phyloP scores from a whole-genome alignment of 2,797 vertebrate species.

The Cossypha caffra region DNA sequence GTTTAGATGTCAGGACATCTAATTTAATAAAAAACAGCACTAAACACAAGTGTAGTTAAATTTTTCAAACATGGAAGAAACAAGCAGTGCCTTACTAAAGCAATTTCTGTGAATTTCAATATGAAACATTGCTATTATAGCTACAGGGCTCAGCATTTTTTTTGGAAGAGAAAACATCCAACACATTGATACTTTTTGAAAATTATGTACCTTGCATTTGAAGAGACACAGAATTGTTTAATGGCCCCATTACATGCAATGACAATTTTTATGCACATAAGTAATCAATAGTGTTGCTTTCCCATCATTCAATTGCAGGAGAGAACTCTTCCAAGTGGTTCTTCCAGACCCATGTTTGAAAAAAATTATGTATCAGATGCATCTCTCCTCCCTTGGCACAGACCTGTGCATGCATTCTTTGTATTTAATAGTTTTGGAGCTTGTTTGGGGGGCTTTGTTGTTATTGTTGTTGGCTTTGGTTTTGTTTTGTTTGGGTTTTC shows the following conservation, averaged over 20 bases:
- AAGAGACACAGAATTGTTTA: no score
- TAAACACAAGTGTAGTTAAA: not conserved
- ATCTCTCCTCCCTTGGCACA: not conserved
- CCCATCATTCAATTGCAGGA: accelerated
- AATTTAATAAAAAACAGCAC: not conserved
- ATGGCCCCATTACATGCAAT: no score
- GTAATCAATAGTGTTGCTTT: not conserved
- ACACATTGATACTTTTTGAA: not conserved
- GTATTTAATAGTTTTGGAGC: not conserved
- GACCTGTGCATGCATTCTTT: not conserved
- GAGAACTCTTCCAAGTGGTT: not conserved
- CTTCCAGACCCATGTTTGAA: not conserved
- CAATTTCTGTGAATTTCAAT: not conserved
- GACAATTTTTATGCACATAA: not conserved
- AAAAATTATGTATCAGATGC: not conserved
- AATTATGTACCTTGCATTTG: not conserved
- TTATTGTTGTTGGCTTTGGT: not conserved
- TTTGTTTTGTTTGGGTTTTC: not conserved
- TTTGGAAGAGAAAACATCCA: not conserved
- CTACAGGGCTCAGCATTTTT: not conserved
- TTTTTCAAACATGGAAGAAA: not conserved
- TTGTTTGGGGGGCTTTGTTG: not conserved
- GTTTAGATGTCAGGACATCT: not conserved
- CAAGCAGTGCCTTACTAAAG: not conserved
- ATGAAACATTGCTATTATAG: not conserved